A percentile compares a stretch with the other conserved stretches of the same genome.
Evolutionary conservation across 2,888 invertebrate species (phyloP).

Genomic region (Buathra laborator): DNA sequence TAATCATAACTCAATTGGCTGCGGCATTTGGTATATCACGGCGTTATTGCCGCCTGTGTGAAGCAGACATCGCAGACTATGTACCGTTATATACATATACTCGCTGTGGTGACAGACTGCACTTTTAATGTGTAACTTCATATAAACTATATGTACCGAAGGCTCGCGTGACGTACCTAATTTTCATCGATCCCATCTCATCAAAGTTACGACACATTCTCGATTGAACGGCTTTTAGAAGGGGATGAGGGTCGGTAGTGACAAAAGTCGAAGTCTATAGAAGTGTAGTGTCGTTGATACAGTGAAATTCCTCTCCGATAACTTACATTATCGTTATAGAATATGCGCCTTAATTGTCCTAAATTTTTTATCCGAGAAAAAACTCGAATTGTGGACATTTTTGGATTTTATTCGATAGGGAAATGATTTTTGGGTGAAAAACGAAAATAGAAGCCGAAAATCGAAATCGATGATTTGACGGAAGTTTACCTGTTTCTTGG

Average conservation of each 20-base stretch:
- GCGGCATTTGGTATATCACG: slow-evolving; percentile 11
- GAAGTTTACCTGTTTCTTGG: too few species aligned
- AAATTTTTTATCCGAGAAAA: too few species aligned
- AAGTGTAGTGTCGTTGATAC: neutral
- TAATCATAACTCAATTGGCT: slow-evolving; percentile 14
- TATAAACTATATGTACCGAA: slow-evolving; percentile 9
- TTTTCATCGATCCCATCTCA: slow-evolving; percentile 52
- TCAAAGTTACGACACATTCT: slow-evolving; percentile 42
- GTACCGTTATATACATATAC: slow-evolving; percentile 2
- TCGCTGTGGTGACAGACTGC: neutral
- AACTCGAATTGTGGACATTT: too few species aligned
- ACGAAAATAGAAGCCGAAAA: too few species aligned
- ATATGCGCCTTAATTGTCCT: neutral
- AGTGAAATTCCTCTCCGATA: neutral
- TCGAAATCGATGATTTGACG: too few species aligned
- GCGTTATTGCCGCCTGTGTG: neutral
- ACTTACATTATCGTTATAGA: neutral
- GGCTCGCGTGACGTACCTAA: slow-evolving; percentile 48
- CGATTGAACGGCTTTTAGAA: slow-evolving; percentile 16
- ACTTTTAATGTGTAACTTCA: neutral
- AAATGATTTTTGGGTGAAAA: too few species aligned
- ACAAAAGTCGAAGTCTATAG: neutral
- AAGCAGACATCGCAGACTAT: neutral
- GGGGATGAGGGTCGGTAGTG: neutral
- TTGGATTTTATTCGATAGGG: too few species aligned